Evolutionary conservation across 2,113 vertebrate genomes (phyloP), one percentile per base, ranked within the genome.

Genomic region (human (Homo sapiens)): DNA sequence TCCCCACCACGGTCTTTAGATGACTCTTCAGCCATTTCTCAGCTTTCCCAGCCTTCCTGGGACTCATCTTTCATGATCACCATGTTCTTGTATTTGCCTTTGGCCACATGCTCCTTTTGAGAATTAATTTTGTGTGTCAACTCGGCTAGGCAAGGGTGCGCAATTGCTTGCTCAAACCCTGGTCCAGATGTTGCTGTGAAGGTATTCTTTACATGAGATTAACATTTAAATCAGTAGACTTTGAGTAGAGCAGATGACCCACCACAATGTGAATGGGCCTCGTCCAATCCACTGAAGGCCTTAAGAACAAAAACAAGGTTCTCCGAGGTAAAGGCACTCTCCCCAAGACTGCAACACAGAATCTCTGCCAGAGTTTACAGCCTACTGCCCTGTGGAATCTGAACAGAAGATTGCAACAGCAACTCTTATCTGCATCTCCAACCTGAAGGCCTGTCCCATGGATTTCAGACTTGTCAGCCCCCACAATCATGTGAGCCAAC

Each of bases 401-500:
- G 43, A 32, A 78, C 25, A 48, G 38, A 45, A 75, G 14, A 43
- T 30, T 4, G 4, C 40, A 40, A 52, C 52, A 76, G 82, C 73
- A 70, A 6, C 43, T 78, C 38, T 76, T 35, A 70, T 10, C 18
- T 27, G 4, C 55, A 45, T 35, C 76, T 75, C 45, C 32, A 35
- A 55, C 23, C 79, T 68, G 11, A 57, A 11, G 1, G 9, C 13
- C 59, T 38, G 13, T 22, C 40, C 82, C 76, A 12, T 6, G 3
- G 50, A 79, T 70, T 78, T 72, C 22, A 10, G 35, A 66, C 72
- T 85, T 89, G n/a, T 27, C 45, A 82, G 48, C 1, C 14, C 25
- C 32, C 0, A 1, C 14, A 57, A 20, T n/a, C 9, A 27, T 0
- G 10, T 35, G 18, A 75, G 1, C 17, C 20, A 30, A 0, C 22